Base-by-base conservation (phyloP, 2,113 vertebrate species). In the Oncorhynchus mykiss region DNA sequence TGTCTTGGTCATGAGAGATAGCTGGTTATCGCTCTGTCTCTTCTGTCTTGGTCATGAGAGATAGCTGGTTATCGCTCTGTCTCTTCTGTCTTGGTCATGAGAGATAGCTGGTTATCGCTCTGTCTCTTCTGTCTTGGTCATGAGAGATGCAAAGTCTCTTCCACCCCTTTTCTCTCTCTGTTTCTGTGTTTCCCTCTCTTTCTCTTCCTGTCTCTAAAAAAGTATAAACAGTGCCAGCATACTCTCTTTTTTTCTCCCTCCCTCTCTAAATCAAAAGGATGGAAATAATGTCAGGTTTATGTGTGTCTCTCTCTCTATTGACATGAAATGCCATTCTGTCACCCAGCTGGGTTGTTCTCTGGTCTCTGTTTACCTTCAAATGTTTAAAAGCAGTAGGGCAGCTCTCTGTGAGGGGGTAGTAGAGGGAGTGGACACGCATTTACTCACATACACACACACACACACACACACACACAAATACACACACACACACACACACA, bases 331-430 rank as follows among this genome's bases (percentile, higher is more conserved):
- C 16, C 12, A 3, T 73, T 77, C 70, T 78, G 69, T 57, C 78
- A 54, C 51, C 51, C 51, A 54, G 51, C 14, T 54, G 4, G 16
- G 51, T 18, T 18, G 51, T 1, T 16, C 39, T 45, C 51, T 54
- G 54, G 72, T 29, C 71, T 72, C 66, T 84, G 68, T 87, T 87
- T 81, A 64, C 78, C 68, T 87, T 73, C 68, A 59, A 75, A 67
- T 76, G 62, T 85, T 86, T 87, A 48, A 80, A 84, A 89, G 78
- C 73, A 54, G 67, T 82, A 22, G 11, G 14, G 49, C 16, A 5
- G 76, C 73, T 70, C 78, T 86, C 71, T 71, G 79, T 78, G 60
- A 73, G 80, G 45, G 67, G 49, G 87, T 68, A 85, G 27, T 3
- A 39, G 34, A 39, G 59, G 59, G n/a, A 60, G n/a, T 60, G 59